Evolutionary conservation across 2,113 vertebrate genomes (phyloP).

Genomic region (Mungos mungo): DNA sequence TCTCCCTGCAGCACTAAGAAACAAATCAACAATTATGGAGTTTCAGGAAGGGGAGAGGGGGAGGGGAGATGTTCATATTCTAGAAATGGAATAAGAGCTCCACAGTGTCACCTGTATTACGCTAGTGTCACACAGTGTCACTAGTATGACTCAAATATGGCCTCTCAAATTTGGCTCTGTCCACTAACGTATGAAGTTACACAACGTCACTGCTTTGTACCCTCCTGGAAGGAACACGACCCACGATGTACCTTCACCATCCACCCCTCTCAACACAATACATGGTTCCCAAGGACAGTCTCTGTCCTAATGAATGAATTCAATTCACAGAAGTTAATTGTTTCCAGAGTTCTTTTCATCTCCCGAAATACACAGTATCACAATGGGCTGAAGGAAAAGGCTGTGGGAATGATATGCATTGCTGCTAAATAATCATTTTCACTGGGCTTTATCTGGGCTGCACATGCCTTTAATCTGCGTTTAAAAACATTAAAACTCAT

Average conservation of each 20-base stretch:
- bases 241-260: not conserved
- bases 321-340: slow-evolving; percentile 89
- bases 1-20: not conserved
- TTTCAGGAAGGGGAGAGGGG: not conserved
- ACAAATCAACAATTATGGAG: not conserved
- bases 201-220: not conserved
- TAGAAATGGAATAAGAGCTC: not conserved
- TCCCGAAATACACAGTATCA: slow-evolving; percentile 70
- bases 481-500: slow-evolving; percentile 80
- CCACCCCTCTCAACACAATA: not conserved
- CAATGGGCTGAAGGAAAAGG: slow-evolving; percentile 60
- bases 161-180: not conserved
- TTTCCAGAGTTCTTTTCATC: slow-evolving; percentile 82
- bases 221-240: not conserved
- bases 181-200: not conserved
- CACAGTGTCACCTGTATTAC: not conserved
- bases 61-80: not conserved
- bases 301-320: slow-evolving; percentile 85
- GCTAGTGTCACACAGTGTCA: not conserved
- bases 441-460: slow-evolving; percentile 74
- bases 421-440: slow-evolving; percentile 79
- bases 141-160: not conserved
- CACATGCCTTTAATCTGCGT: slow-evolving; percentile 80
- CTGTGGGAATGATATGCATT: slow-evolving; percentile 72
- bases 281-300: slow-evolving; percentile 47